These are phyloP conservation scores for Otus sunia DNA, from an alignment of 2,113 vertebrate species.

Conservation along the genomic window DNA sequence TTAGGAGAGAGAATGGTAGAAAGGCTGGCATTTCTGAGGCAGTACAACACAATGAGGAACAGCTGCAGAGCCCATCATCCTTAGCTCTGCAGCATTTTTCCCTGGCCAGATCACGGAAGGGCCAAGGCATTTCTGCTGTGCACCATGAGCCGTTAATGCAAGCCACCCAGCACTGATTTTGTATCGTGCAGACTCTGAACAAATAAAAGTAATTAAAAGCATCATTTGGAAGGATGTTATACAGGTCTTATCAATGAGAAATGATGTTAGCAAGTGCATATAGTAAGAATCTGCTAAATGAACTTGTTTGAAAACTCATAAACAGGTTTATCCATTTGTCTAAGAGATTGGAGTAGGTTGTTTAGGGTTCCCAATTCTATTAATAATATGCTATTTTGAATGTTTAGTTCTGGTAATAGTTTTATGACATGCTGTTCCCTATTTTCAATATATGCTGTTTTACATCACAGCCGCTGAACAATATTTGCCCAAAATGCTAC, in stretches of 20 bases:
- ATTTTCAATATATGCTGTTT: rapidly evolving
- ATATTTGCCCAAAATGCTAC: not conserved
- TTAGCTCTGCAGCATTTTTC: not conserved
- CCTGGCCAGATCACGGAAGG: not conserved
- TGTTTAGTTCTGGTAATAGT: not conserved
- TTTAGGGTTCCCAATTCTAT: not conserved
- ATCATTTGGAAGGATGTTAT: not conserved
- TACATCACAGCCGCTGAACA: not conserved
- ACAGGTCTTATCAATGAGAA: conserved; percentile 29
- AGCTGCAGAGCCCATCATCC: not conserved
- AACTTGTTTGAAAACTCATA: not conserved
- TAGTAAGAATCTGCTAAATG: conserved; percentile 20
- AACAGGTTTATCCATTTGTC: not conserved
- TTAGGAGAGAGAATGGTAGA: not conserved
- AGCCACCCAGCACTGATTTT: not conserved
- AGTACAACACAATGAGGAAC: rapidly evolving
- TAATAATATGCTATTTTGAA: not conserved
- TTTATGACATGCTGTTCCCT: not conserved
- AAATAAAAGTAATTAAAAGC: conserved; percentile 42
- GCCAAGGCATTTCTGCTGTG: not conserved
- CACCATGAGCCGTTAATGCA: not conserved
- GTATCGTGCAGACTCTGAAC: not conserved
- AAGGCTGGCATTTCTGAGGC: not conserved
- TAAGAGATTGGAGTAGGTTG: not conserved
- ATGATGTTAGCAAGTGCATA: not conserved